Evolutionary conservation across 1,140 invertebrate species (phyloP).

Genomic region (Drosophila tristis): DNA sequence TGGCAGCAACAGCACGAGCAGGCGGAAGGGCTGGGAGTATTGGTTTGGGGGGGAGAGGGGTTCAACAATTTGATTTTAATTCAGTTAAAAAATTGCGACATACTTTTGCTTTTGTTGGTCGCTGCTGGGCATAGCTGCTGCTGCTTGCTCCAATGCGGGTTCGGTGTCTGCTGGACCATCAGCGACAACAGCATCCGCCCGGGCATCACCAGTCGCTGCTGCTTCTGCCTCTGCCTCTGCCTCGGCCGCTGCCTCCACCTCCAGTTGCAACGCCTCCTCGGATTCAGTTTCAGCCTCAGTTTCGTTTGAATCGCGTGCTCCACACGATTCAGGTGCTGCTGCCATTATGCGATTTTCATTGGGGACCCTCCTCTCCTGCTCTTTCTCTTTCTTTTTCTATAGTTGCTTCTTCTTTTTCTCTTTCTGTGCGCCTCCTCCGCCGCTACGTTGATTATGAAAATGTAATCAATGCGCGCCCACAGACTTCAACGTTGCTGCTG

Average conservation of each 20-base stretch:
- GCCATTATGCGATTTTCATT: constrained; percentile 78
- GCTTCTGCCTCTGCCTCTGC: constrained; percentile 5
- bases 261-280: constrained; percentile 51
- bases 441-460: constrained; percentile 66
- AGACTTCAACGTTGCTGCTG: constrained; percentile 21
- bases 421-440: constrained; percentile 24
- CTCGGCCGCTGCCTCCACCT: constrained; percentile 17
- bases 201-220: background rate
- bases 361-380: constrained; percentile 20
- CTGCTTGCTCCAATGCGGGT: constrained; percentile 1
- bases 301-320: constrained; percentile 63
- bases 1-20: no score
- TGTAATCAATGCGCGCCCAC: constrained; percentile 63
- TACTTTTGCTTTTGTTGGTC: constrained; percentile 72
- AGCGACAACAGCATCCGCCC: constrained; percentile 17
- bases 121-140: no score
- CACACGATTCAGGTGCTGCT: constrained; percentile 71
- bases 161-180: constrained; percentile 19
- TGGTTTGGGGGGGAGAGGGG: background rate
- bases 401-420: constrained; percentile 12
- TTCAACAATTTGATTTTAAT: constrained; percentile 37
- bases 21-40: background rate
- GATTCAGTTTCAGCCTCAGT: constrained; percentile 22
- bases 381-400: constrained; percentile 14
- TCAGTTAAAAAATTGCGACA: constrained; percentile 47